Conservation (phyloP, 2,797 vertebrate genomes). For the Manis pentadactyla region DNA sequence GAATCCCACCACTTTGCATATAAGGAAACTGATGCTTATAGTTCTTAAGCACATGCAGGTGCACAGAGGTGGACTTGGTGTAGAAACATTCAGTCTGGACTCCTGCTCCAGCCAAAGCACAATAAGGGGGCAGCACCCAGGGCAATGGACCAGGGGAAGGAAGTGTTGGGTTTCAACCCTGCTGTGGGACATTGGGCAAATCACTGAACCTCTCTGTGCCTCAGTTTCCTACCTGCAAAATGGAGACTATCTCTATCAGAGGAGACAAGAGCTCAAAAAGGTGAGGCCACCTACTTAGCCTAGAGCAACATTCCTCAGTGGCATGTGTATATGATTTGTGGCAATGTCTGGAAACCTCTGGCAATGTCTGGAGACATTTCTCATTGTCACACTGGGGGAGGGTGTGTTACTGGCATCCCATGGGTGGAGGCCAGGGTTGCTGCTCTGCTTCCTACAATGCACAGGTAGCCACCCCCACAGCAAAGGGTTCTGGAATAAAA, state of each 20-base stretch:
- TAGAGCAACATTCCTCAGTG: neutral
- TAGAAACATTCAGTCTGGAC: neutral
- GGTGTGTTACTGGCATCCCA: neutral
- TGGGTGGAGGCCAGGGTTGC: neutral
- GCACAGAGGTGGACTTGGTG: neutral
- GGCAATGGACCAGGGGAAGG: too few species aligned
- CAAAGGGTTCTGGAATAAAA: neutral
- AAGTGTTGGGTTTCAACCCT: neutral
- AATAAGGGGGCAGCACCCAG: rapidly evolving
- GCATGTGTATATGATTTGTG: neutral
- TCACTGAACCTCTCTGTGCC: neutral
- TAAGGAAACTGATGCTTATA: neutral
- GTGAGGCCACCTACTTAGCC: too few species aligned
- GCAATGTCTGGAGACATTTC: neutral
- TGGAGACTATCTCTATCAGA: neutral
- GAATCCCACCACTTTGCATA: neutral
- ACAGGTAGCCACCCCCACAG: neutral
- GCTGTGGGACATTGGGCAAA: neutral
- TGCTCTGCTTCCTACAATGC: neutral
- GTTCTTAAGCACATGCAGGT: neutral
- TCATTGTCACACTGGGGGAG: neutral
- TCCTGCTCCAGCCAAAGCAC: neutral
- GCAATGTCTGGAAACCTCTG: neutral
- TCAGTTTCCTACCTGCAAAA: neutral
- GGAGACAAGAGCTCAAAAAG: neutral